These are phyloP conservation scores for Plagiodera versicolora DNA, from an alignment of 2,888 invertebrate genomes.

Conservation along the genomic window DNA sequence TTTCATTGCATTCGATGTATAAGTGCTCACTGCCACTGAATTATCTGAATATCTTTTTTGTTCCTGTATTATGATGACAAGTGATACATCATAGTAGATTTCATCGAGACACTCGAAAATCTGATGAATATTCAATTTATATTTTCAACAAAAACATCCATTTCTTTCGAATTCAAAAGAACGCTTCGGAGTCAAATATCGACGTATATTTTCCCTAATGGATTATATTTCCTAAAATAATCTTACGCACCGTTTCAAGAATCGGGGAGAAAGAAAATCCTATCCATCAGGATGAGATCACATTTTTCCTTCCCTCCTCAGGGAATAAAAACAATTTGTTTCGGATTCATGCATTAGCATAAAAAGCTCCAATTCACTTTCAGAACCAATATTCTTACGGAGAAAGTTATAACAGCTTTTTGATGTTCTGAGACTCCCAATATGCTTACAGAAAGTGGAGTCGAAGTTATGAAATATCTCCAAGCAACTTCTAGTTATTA, in stretches of 20 bases:
- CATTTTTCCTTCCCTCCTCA: not conserved
- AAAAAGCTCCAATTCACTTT: constrained; percentile 7
- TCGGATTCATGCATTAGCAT: constrained; percentile 8
- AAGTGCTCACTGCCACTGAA: no score
- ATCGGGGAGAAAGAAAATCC: not conserved
- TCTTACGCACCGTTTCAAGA: not conserved
- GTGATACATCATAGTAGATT: no score
- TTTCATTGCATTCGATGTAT: no score
- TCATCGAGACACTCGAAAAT: no score
- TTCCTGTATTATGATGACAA: no score
- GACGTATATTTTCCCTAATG: not conserved
- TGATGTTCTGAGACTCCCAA: constrained; percentile 5
- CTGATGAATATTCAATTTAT: not conserved
- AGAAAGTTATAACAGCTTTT: constrained; percentile 18
- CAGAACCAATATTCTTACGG: constrained; percentile 2
- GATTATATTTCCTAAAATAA: not conserved
- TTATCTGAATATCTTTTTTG: no score
- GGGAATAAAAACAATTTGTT: constrained; percentile 13
- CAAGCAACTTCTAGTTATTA: constrained; percentile 33
- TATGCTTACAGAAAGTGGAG: constrained; percentile 17
- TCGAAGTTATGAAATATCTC: constrained; percentile 34
- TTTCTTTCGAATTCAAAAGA: not conserved
- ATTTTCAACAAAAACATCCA: not conserved
- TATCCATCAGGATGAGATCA: not conserved
- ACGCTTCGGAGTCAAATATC: not conserved